phyloP scores from a whole-genome alignment of 2,797 vertebrate genomes.

The Eremophila alpestris region DNA sequence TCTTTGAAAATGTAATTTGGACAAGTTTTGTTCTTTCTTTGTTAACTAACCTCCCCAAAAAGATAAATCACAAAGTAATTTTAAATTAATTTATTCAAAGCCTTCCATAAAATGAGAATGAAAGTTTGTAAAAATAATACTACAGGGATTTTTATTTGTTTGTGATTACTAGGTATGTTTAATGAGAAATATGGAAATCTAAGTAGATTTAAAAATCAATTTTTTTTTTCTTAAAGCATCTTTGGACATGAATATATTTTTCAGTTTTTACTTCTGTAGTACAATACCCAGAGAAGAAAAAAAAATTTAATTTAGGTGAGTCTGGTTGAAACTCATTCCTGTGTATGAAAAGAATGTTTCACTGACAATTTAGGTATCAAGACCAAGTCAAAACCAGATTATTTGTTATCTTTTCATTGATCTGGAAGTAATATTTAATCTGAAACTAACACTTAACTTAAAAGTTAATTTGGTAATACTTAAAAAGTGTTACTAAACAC shows the following conservation, averaged over 20 bases:
- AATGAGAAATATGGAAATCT: background rate
- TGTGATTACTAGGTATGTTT: background rate
- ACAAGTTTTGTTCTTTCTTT: background rate
- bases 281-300: background rate
- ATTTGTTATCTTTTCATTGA: background rate
- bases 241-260: background rate
- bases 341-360: background rate
- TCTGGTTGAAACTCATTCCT: background rate
- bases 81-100: background rate
- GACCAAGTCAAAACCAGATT: background rate
- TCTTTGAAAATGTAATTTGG: background rate
- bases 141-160: background rate
- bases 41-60: fast-evolving
- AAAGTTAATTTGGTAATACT: no score
- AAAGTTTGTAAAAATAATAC: background rate
- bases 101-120: background rate
- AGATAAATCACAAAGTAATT: background rate
- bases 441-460: background rate
- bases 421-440: background rate
- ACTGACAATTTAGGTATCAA: background rate
- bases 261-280: background rate
- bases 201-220: background rate
- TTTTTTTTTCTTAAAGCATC: background rate
- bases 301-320: background rate
- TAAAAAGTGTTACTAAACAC: background rate